Base-by-base conservation (phyloP, 1,140 invertebrate genomes). In the Diachasmimorpha longicaudata region DNA sequence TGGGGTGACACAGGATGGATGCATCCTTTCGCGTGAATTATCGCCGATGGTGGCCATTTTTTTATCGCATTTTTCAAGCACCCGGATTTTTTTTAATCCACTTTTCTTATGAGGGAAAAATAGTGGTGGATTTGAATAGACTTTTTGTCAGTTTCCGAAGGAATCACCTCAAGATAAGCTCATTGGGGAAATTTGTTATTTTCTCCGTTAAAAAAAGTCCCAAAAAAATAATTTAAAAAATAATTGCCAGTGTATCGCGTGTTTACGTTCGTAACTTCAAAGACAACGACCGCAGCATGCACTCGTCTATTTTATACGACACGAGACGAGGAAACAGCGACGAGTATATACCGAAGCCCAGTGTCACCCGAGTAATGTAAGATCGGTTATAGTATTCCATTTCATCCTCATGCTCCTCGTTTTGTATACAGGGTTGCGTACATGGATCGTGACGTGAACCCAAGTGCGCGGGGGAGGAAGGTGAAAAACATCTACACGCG, bases 1-100 rank as follows among this genome's bases (percentile, higher is more conserved):
- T 44, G 39, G 77, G 80, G 72, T 9, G 36, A 10, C 70, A 48
- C 73, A 83, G 85, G 79, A 87, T 86, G 79, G 81, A 87, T 87
- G 84, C 79, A 86, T 88, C 86, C 87, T 87, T 89, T 86, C 76
- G 81, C 79, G 80, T 87, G 82, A 87, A 83, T 87, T 89, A 87
- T 85, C 80, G 78, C 78, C 81, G 16, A 72, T 71, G 52, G 79
- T 75, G 67, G 21, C 25, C 25, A 44, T 72, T 75, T 79, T n/a
- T 74, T 75, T 66, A 21, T 52, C 66, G n/a, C 68, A 31, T 21
- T 75, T 31, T 25, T 75, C 16, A 19, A 4, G 44, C 31, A 6
- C n/a, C n/a, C n/a, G n/a, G n/a, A n/a, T 42, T 72, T 72, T 67
- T 72, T 78, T 69, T 31, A 52, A 55, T 70, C n/a, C 37, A 19